Conservation (phyloP, 2,797 vertebrate genomes). For the Myotis planiceps region DNA sequence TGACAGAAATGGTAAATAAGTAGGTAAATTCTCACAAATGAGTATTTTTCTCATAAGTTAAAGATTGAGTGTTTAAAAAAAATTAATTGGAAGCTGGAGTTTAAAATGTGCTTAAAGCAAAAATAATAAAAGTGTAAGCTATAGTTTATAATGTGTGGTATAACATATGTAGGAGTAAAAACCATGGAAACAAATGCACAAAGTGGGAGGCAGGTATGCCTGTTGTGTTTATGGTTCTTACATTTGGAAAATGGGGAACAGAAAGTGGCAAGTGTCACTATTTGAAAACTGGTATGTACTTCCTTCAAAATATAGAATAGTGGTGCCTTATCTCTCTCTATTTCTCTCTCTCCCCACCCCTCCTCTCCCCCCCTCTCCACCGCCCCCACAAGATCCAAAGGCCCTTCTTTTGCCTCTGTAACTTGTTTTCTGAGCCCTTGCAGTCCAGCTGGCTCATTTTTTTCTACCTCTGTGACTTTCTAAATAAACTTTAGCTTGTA, state of each 20-base stretch:
- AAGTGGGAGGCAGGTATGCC: not conserved
- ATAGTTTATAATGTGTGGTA: not conserved
- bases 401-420: not conserved
- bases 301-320: not conserved
- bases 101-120: constrained; percentile 1
- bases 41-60: not conserved
- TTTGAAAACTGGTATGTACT: not conserved
- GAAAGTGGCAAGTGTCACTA: not conserved
- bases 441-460: too few species aligned
- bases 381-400: too few species aligned
- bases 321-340: not conserved
- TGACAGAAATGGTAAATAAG: not conserved
- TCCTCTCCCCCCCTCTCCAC: not conserved
- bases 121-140: not conserved
- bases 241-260: not conserved
- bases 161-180: not conserved
- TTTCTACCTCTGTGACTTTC: too few species aligned
- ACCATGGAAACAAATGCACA: not conserved
- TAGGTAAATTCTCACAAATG: not conserved
- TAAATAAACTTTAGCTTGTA: too few species aligned
- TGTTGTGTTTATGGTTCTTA: accelerated
- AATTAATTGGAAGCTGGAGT: not conserved
- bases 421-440: not conserved
- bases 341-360: not conserved
- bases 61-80: not conserved